Evolutionary conservation across 2,888 invertebrate genomes (phyloP).

Genomic region (Aspidapion aeneum): DNA sequence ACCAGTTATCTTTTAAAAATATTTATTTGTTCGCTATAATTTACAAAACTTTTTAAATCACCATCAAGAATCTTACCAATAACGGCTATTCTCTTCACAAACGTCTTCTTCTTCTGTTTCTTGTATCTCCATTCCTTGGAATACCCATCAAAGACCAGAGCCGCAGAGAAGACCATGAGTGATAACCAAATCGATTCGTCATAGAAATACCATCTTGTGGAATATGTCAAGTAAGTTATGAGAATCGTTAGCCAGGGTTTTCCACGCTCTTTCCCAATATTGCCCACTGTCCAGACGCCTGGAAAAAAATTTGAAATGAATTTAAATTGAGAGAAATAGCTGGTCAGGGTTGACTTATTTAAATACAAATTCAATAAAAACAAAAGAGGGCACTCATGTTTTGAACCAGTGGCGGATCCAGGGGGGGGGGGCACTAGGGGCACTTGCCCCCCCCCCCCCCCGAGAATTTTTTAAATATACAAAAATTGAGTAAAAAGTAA

Average conservation of each 20-base stretch:
- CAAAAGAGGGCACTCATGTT: too few species aligned
- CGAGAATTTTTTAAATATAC: too few species aligned
- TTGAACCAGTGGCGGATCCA: too few species aligned
- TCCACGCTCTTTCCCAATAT: constrained; percentile 82
- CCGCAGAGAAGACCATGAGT: constrained; percentile 61
- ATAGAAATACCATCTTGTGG: constrained; percentile 67
- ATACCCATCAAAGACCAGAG: constrained; percentile 68
- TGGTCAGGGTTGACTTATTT: not conserved
- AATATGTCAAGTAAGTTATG: constrained; percentile 64
- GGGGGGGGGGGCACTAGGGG: too few species aligned
- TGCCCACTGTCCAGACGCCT: constrained; percentile 91
- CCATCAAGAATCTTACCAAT: too few species aligned
- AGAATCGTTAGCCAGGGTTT: constrained; percentile 64
- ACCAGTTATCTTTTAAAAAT: too few species aligned
- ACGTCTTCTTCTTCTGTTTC: constrained; percentile 50
- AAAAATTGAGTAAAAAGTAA: too few species aligned
- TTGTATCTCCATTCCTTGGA: constrained; percentile 76
- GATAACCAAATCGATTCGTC: constrained; percentile 72
- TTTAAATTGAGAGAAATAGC: not conserved
- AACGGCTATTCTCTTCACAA: constrained; percentile 51
- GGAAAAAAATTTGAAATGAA: constrained; percentile 30
- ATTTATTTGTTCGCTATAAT: too few species aligned
- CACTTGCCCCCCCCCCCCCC: too few species aligned
- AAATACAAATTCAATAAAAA: too few species aligned
- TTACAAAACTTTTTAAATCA: too few species aligned